These are phyloP conservation scores for Anomalospiza imberbis DNA, from an alignment of 2,797 vertebrate genomes.

Conservation along the genomic window DNA sequence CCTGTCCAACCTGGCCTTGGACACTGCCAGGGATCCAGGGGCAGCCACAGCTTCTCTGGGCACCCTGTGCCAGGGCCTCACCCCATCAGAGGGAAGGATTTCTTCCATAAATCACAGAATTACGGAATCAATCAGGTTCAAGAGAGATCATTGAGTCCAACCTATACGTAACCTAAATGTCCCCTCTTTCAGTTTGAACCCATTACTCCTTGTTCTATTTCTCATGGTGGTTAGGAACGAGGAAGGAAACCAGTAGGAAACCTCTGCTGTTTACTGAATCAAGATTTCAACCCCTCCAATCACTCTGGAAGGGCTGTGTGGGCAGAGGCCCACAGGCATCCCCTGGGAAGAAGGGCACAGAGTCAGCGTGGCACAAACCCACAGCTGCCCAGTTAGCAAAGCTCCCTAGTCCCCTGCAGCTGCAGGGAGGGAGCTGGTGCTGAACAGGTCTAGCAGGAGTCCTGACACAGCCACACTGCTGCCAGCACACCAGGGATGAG, in stretches of 20 bases:
- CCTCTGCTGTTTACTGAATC: background rate
- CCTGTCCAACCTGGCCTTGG: accelerated
- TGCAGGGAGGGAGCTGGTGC: background rate
- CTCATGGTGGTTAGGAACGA: accelerated
- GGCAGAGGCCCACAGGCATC: background rate
- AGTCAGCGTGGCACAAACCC: background rate
- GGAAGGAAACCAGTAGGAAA: background rate
- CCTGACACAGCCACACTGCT: background rate
- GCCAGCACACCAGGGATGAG: background rate
- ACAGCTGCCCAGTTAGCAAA: background rate
- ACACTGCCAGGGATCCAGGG: background rate
- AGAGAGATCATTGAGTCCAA: background rate
- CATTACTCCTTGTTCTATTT: background rate
- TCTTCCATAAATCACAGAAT: background rate
- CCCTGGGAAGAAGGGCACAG: accelerated
- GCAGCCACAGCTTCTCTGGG: background rate
- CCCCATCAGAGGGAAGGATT: background rate
- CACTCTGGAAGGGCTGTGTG: accelerated
- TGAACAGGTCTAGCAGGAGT: background rate
- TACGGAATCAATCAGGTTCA: background rate
- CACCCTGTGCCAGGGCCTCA: background rate
- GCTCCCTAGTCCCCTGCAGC: accelerated
- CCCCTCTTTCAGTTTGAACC: background rate
- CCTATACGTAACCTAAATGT: background rate
- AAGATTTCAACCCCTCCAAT: background rate